These are phyloP conservation scores for Falco biarmicus DNA, from an alignment of 2,797 vertebrate species.

Conservation along the genomic window DNA sequence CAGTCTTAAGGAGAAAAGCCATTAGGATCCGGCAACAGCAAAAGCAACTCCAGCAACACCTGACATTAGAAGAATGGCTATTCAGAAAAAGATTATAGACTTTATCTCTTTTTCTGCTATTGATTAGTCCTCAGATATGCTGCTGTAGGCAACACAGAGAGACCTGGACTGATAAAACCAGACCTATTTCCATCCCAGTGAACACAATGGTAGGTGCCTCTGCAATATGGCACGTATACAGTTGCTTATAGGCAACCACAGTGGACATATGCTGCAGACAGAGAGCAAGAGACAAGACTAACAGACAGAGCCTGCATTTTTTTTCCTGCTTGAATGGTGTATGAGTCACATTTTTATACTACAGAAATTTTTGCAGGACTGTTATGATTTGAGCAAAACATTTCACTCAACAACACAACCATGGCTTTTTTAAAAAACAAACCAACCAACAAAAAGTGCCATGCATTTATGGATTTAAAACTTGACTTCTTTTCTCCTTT, in stretches of 20 bases:
- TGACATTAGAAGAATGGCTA: neutral
- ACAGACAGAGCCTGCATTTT: accelerated
- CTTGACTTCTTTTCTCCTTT: neutral
- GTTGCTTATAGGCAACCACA: neutral
- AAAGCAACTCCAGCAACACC: neutral
- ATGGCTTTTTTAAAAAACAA: neutral
- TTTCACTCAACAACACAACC: neutral
- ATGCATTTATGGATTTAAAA: neutral
- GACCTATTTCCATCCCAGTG: neutral
- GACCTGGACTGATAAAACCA: neutral
- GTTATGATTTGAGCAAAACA: neutral
- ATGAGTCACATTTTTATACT: neutral
- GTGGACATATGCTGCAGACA: neutral
- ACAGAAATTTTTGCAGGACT: neutral
- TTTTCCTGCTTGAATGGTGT: neutral
- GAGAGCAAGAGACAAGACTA: neutral
- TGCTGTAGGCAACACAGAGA: neutral
- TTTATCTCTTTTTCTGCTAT: neutral
- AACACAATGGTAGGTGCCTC: neutral
- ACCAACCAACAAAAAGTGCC: neutral
- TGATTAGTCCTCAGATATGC: neutral
- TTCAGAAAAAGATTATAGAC: neutral
- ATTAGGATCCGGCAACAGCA: neutral
- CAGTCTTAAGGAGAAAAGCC: neutral
- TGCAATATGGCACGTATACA: neutral